Conservation (phyloP, 1,140 invertebrate species). For the fruit fly (Drosophila melanogaster) region Release_6_plus_ISO1_MT NT_033777.3:24176501-24177000, state of each 20-base stretch:
- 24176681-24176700: slow-evolving; percentile 68
- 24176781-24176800: slow-evolving; percentile 28
- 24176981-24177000: slow-evolving; percentile 10
- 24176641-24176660: slow-evolving; percentile 41
- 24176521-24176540: slow-evolving; percentile 72
- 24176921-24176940: slow-evolving; percentile 63
- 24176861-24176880: slow-evolving; percentile 65
- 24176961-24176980: slow-evolving; percentile 32
- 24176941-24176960: slow-evolving; percentile 70
- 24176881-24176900: slow-evolving; percentile 57
- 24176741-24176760: slow-evolving; percentile 3
- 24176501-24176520: slow-evolving; percentile 14
- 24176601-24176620: slow-evolving; percentile 67
- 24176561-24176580: slow-evolving; percentile 33
- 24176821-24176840: slow-evolving; percentile 38
- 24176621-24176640: slow-evolving; percentile 66
- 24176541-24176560: slow-evolving; percentile 73
- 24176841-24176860: slow-evolving; percentile 44
- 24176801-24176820: slow-evolving; percentile 20
- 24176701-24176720: slow-evolving; percentile 69
- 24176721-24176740: slow-evolving; percentile 54
- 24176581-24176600: slow-evolving; percentile 65
- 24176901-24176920: slow-evolving; percentile 73
- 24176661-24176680: slow-evolving; percentile 72
- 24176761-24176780: slow-evolving; percentile 31